Percentiles rank a stretch among this genome's conserved stretches.
Evolutionary conservation across 2,888 invertebrate genomes (phyloP).

Genomic region (Homarus gammarus): DNA sequence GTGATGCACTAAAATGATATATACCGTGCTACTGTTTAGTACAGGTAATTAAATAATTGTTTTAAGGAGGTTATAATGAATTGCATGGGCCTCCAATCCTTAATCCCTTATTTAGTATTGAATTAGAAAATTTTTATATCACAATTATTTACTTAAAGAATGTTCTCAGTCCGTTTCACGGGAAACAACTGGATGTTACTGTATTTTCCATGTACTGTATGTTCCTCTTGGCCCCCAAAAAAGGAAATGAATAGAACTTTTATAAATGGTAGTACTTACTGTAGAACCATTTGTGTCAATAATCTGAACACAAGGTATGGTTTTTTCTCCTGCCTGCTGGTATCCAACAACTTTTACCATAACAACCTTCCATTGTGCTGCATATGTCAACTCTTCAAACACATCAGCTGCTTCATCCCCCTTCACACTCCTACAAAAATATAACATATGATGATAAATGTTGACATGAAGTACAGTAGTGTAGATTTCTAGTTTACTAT

Average conservation of each 20-base stretch:
- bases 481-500: too few relatives aligned
- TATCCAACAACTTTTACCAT: constrained; percentile 88
- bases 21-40: too few relatives aligned
- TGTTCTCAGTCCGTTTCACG: neutral
- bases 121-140: neutral
- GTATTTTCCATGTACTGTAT: neutral
- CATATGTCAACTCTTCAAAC: constrained; percentile 79
- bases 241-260: neutral
- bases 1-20: too few relatives aligned
- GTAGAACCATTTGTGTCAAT: constrained; percentile 83
- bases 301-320: constrained; percentile 88
- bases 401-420: constrained; percentile 78
- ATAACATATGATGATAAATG: neutral
- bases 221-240: neutral
- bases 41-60: too few relatives aligned
- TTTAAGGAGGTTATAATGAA: too few relatives aligned
- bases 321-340: constrained; percentile 82
- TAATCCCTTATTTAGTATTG: too few relatives aligned
- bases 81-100: too few relatives aligned
- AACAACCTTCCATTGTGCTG: constrained; percentile 87
- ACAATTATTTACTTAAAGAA: neutral
- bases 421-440: constrained; percentile 58
- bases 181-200: neutral
- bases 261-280: constrained; percentile 45
- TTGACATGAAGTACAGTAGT: too few relatives aligned